phyloP scores from a whole-genome alignment of 2,888 invertebrate species.

The Apamea epomidion region DNA sequence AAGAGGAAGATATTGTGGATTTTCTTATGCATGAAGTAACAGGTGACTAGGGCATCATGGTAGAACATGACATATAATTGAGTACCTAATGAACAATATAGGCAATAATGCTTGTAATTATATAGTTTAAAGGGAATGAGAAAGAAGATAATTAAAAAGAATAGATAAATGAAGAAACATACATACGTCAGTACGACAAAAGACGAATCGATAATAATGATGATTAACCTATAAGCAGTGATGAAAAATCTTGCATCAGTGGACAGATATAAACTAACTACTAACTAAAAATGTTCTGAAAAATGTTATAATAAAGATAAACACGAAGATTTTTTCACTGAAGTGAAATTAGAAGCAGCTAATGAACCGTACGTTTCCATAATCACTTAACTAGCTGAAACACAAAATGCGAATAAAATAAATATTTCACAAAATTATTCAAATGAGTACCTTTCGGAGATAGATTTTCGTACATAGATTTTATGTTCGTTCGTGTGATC shows the following conservation, averaged over 20 bases:
- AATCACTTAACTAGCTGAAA: constrained; percentile 21
- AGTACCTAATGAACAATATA: not conserved
- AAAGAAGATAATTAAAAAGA: not conserved
- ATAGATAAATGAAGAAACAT: not conserved
- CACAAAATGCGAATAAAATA: constrained; percentile 28
- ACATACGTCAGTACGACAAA: not conserved
- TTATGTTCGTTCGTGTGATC: not conserved
- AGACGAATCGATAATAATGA: not conserved
- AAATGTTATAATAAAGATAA: not conserved
- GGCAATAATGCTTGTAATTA: not conserved
- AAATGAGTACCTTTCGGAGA: not conserved
- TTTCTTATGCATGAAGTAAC: not conserved
- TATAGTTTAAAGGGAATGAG: not conserved
- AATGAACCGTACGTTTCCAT: constrained; percentile 25
- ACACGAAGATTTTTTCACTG: not conserved
- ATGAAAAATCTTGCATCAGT: not conserved
- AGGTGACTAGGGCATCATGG: not conserved
- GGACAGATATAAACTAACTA: not conserved
- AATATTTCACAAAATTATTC: constrained; percentile 11
- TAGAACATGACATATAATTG: no score
- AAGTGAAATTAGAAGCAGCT: constrained; percentile 17
- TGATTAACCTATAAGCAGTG: no score
- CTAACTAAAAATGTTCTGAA: not conserved
- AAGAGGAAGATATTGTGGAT: not conserved
- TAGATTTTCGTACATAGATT: no score